Evolutionary conservation across 2,113 vertebrate genomes (phyloP).

Genomic region (Silurus glanis): DNA sequence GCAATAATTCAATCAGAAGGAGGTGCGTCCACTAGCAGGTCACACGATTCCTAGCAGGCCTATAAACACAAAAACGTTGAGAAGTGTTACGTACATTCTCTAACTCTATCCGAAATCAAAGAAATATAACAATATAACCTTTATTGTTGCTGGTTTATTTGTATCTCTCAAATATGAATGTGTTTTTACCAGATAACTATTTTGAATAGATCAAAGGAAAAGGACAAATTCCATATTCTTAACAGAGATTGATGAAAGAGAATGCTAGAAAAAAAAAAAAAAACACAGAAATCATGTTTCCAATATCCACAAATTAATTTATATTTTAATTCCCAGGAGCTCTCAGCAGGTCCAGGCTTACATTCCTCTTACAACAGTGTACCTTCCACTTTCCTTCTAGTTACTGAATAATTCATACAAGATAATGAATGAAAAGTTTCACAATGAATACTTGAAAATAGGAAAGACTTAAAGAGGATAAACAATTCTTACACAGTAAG

Average conservation of each 20-base stretch:
- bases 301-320: background rate
- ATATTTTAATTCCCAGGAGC: background rate
- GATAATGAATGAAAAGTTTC: background rate
- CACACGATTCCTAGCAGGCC: background rate
- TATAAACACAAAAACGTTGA: background rate
- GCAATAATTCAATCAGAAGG: background rate
- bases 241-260: background rate
- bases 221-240: background rate
- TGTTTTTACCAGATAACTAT: background rate
- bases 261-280: background rate
- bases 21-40: background rate
- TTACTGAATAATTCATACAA: constrained; percentile 9
- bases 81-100: background rate
- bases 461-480: background rate
- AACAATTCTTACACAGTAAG: background rate
- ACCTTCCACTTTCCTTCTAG: background rate
- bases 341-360: background rate
- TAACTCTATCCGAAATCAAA: background rate
- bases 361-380: background rate
- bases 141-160: constrained; percentile 3
- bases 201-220: background rate
- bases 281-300: background rate
- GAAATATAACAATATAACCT: background rate
- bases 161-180: background rate
- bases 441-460: background rate